Evolutionary conservation across 2,888 invertebrate species (phyloP), one percentile per base, ranked within the genome.

Genomic region (Dryococelus australis): DNA sequence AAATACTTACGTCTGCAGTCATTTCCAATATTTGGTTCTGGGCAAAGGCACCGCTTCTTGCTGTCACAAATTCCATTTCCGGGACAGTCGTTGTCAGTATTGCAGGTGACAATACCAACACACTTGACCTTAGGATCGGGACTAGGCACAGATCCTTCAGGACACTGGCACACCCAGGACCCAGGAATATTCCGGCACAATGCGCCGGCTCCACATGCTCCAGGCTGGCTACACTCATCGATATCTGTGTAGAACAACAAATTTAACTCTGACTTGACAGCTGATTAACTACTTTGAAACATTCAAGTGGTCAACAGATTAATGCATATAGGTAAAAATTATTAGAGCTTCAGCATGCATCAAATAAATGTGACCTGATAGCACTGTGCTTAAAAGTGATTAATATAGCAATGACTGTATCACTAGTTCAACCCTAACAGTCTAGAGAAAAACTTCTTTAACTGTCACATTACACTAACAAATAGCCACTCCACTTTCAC

Each of bases 11-110:
- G 98, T 92, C 98, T 95, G 91, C 98, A 98, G 91, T 98, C 97
- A 90, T 97, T 97, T 90, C 98, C 98, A 90, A 97, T 94, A 91
- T 98, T 98, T 0, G 98, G 98, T 91, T 97, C 97, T 4, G 98
- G 98, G 90, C 98, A 98, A 78, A 97, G 92, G 91, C 98, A 98
- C 90, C 96, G 95, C 88, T 95, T 95, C 89, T 95, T 95, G 12
- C 93, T 91, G 91, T 97, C 97, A 91, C 98, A 98, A 89, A 97
- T 93, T 9, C 98, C 96, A 93, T 98, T 98, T 90, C 98, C 98
- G 43, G 98, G 97, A 92, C 98, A 98, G 89, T 97, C 96, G 86
- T 94, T 94, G 91, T 97, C 96, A 2, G 92, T 92, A 89, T 94
- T 94, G 91, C 98, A 98, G 47, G 95, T 96, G 20, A 97, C 95